Evolutionary conservation across 2,113 vertebrate genomes (phyloP).

Genomic region (Pogonocichla stellata): DNA sequence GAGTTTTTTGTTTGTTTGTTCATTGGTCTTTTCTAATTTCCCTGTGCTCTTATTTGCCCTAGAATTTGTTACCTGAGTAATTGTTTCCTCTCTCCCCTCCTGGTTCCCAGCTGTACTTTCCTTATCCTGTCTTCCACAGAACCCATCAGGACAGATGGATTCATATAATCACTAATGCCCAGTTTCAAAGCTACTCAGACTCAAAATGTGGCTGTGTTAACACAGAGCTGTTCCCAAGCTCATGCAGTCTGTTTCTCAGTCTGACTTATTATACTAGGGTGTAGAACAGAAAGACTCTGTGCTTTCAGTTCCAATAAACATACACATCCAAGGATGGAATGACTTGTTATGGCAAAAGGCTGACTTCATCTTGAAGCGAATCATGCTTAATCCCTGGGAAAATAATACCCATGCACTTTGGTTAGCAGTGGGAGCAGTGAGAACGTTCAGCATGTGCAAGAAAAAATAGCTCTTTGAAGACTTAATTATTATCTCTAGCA

Average conservation of each 20-base stretch:
- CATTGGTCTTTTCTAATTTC: background rate
- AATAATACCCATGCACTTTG: background rate
- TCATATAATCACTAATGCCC: background rate
- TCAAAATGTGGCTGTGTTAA: background rate
- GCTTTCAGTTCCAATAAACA: background rate
- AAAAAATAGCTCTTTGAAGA: constrained; percentile 1
- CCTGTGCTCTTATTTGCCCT: background rate
- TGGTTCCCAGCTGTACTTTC: background rate
- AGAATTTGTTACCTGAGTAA: background rate
- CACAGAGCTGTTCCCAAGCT: background rate
- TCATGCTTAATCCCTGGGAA: background rate
- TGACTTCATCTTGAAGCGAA: background rate
- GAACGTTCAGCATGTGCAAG: background rate
- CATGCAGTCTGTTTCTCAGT: background rate
- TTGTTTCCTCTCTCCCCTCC: background rate
- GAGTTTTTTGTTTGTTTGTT: background rate
- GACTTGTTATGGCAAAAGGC: background rate
- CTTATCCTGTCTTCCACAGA: background rate
- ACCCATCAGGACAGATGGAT: background rate
- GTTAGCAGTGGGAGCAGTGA: background rate
- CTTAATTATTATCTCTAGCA: background rate
- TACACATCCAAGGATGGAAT: background rate
- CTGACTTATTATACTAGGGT: background rate
- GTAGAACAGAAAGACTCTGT: background rate
- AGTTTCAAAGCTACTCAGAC: background rate